Base-by-base conservation (phyloP, 1,140 invertebrate species). In the Caenorhabditis tropicalis region DNA sequence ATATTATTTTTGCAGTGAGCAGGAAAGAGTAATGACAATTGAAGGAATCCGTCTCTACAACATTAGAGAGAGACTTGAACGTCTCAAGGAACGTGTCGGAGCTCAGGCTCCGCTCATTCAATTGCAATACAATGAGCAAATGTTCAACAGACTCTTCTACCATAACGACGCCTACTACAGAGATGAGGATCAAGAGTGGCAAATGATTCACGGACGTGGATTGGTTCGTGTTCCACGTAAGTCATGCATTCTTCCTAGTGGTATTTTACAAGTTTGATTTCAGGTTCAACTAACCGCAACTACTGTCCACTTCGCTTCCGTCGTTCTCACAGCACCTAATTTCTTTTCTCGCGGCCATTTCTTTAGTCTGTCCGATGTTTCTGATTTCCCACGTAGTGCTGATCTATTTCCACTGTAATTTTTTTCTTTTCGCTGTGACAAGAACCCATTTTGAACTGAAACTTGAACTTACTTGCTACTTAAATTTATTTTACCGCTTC, bases 281-380 rank as follows among this genome's bases (percentile, higher is more conserved):
- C 29, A 74, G 65, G 65, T 12, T 74, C 65, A 24, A 74, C 65
- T 12, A 74, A 74, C n/a, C 36, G 65, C n/a, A 10, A 46, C 36
- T 74, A 39, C n/a, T 74, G 65, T 19, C 65, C 65, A 24, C 7
- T 74, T 10, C 65, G 65, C n/a, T 74, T 74, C 65, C 65, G 65
- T 46, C 65, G 65, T 10, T 43, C 65, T 2, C 65, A 74, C 65
- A 74, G 65, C 65, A 74, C 6, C 36, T 65, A 36, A 36, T 27
- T 65, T 10, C 15, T 21, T 15, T 10, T 29, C 24, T n/a, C 24
- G 21, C 21, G 10, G 19, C n/a, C 15, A 51, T n/a, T 51, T n/a
- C 7, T n/a, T n/a, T 7, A n/a, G 10, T 2, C 29, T n/a, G 27
- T n/a, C 53, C 53, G 53, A 27, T 58, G 27, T 27, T 58, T 27